A percentile compares a stretch with the other conserved stretches of the same genome.
Evolutionary conservation across 2,797 vertebrate species (phyloP).

Genomic region (Gila robusta): DNA sequence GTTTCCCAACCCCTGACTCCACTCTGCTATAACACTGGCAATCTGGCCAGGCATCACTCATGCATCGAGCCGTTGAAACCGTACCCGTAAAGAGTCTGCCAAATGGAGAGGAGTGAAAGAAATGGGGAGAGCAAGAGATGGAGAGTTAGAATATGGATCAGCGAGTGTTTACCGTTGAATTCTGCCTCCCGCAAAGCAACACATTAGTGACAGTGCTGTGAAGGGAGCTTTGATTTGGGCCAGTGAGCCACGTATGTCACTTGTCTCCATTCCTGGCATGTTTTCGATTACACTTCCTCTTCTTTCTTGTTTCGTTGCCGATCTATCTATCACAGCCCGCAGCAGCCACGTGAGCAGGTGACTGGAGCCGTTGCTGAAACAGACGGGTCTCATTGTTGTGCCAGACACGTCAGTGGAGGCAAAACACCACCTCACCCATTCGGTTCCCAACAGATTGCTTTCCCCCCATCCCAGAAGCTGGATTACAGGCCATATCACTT

Average conservation of each 20-base stretch:
- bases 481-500: slow-evolving; percentile 65
- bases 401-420: slow-evolving; percentile 70
- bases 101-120: slow-evolving; percentile 22
- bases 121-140: slow-evolving; percentile 1
- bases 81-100: slow-evolving; percentile 11
- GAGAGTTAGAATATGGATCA: slow-evolving; percentile 22
- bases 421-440: slow-evolving; percentile 54
- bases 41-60: slow-evolving; percentile 53
- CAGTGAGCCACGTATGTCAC: slow-evolving; percentile 71
- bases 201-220: slow-evolving; percentile 73
- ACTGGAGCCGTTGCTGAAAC: slow-evolving; percentile 64
- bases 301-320: slow-evolving; percentile 57
- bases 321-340: slow-evolving; percentile 74
- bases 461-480: slow-evolving; percentile 14
- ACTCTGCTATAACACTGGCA: slow-evolving; percentile 30
- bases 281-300: slow-evolving; percentile 58
- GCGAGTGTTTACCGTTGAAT: slow-evolving; percentile 24
- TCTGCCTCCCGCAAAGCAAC: slow-evolving; percentile 69
- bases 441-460: slow-evolving; percentile 51
- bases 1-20: slow-evolving; percentile 16
- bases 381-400: slow-evolving; percentile 70
- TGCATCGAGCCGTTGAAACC: slow-evolving; percentile 50
- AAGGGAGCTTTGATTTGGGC: slow-evolving; percentile 74
- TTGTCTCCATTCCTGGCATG: slow-evolving; percentile 65
- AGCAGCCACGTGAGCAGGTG: slow-evolving; percentile 68